These are phyloP conservation scores for Argopecten irradians DNA, from an alignment of 1,140 invertebrate species.

Conservation along the genomic window DNA sequence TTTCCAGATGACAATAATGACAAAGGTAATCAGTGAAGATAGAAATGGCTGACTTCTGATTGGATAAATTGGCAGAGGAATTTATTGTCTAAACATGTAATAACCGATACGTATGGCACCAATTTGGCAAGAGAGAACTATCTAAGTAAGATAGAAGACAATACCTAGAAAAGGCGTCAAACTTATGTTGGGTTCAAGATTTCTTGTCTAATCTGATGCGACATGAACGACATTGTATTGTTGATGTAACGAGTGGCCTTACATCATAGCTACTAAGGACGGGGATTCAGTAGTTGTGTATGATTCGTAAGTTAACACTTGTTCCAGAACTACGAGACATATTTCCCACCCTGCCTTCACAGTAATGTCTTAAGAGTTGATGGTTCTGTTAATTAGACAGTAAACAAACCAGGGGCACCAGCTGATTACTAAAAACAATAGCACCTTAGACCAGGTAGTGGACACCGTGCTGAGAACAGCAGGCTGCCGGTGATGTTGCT, in stretches of 20 bases:
- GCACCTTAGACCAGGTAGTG: neutral
- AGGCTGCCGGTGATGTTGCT: neutral
- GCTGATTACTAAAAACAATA: constrained; percentile 4
- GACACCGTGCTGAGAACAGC: neutral
- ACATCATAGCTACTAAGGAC: neutral
- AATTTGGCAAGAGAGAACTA: neutral
- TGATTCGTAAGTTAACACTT: neutral
- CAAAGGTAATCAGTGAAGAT: neutral
- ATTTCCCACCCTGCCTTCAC: neutral
- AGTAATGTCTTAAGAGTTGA: neutral
- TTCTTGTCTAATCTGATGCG: neutral
- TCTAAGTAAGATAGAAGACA: neutral
- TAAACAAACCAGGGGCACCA: neutral
- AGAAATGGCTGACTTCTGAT: neutral
- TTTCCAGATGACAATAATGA: neutral
- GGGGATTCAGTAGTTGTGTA: neutral
- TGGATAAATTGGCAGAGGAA: neutral
- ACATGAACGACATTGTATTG: neutral
- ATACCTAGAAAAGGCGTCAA: neutral
- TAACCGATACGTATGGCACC: neutral
- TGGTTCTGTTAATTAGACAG: neutral
- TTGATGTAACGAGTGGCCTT: neutral
- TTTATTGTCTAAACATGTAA: neutral
- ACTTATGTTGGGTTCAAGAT: neutral
- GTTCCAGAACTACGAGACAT: neutral